Conservation (phyloP, 1,140 invertebrate genomes). For the Pristionchus pacificus region DNA sequence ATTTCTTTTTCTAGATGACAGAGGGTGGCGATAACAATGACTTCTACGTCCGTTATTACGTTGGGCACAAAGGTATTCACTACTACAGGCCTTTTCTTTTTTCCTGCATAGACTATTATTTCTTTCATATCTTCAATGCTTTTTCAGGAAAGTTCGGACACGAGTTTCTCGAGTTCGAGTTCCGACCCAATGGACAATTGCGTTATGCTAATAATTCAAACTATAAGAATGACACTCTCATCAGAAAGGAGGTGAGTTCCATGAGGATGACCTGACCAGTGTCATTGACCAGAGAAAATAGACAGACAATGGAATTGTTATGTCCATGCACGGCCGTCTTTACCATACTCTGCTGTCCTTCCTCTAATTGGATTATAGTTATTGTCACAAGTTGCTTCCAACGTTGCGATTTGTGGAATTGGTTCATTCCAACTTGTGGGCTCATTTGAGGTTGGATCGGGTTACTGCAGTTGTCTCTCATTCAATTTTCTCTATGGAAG, state of each 20-base stretch:
- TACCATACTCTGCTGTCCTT: too few species aligned
- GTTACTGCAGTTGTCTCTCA: too few species aligned
- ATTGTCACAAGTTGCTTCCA: too few species aligned
- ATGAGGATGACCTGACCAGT: constrained; percentile 1
- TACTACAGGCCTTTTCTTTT: background rate
- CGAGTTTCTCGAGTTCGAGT: constrained; percentile 98
- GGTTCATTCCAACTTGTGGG: too few species aligned
- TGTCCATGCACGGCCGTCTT: too few species aligned
- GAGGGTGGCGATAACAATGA: constrained; percentile 28
- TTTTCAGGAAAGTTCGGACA: constrained; percentile 80
- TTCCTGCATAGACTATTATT: background rate
- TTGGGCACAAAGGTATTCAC: constrained; percentile 87
- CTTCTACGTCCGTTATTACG: constrained; percentile 96
- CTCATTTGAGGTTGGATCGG: too few species aligned
- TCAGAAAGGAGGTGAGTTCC: constrained; percentile 76
- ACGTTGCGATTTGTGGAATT: too few species aligned
- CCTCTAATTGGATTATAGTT: too few species aligned
- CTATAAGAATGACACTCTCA: constrained; percentile 99
- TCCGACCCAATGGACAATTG: constrained; percentile 90
- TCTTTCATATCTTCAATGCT: too few species aligned
- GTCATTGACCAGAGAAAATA: background rate
- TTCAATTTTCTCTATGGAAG: too few species aligned
- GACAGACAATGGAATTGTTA: too few species aligned
- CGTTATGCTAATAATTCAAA: constrained; percentile 99
- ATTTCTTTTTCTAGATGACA: constrained; percentile 7